Percentiles rank a stretch among this genome's conserved stretches.
Evolutionary conservation across 2,113 vertebrate genomes (phyloP).

Genomic region (Pseudopodoces humilis): DNA sequence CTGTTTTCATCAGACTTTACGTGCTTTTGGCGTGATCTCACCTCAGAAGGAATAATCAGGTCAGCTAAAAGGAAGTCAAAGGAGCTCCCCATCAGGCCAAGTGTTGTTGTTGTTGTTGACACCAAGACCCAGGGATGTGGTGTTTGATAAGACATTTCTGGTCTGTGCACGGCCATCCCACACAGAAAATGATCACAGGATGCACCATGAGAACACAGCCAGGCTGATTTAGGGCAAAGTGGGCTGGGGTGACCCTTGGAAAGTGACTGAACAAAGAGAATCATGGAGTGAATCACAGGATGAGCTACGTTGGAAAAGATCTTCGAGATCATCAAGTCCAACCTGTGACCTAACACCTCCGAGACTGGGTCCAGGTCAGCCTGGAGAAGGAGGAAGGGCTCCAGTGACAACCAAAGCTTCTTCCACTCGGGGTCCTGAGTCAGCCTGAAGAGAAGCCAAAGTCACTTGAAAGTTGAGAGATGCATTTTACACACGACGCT

Average conservation of each 20-base stretch:
- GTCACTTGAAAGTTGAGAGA: not conserved
- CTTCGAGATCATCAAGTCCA: not conserved
- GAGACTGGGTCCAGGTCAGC: accelerated
- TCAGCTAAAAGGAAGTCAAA: not conserved
- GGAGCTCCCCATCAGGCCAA: not conserved
- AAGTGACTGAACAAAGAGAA: not conserved
- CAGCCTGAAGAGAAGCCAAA: not conserved
- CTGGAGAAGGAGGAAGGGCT: not conserved
- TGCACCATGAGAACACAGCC: accelerated
- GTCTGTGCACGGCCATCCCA: not conserved
- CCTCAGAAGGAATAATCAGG: not conserved
- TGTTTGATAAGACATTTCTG: not conserved
- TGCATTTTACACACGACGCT: accelerated
- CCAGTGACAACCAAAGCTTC: not conserved
- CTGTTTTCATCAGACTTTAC: not conserved
- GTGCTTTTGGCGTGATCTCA: not conserved
- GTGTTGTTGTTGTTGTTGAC: not conserved
- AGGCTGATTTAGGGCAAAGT: too few species aligned
- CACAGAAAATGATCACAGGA: not conserved
- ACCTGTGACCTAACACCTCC: not conserved
- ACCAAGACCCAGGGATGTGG: accelerated
- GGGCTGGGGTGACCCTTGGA: too few species aligned
- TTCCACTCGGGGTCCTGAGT: not conserved
- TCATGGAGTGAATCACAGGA: not conserved
- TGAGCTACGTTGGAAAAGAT: not conserved